A percentile compares a stretch with the other conserved stretches of the same genome.
Evolutionary conservation across 2,888 invertebrate species (phyloP).

Genomic region (Sarcophaga subvicina): DNA sequence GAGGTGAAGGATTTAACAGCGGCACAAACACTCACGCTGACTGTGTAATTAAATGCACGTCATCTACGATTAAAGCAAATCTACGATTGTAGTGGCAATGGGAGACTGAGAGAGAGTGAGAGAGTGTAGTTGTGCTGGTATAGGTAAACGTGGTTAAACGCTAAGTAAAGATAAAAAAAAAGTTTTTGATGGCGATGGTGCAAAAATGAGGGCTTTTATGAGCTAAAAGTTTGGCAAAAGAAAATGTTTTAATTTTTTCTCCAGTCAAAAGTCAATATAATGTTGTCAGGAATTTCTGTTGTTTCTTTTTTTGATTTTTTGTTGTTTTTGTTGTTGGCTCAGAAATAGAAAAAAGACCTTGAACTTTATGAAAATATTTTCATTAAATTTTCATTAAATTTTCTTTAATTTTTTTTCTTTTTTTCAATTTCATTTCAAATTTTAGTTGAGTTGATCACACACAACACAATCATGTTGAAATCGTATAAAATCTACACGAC

Average conservation of each 20-base stretch:
- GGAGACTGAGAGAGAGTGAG: neutral
- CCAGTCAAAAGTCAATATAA: neutral
- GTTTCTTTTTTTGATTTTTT: too few species aligned
- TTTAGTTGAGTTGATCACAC: constrained; percentile 62
- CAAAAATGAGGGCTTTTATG: neutral
- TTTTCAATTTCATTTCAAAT: constrained; percentile 33
- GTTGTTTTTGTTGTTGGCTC: neutral
- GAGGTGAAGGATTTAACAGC: constrained; percentile 57
- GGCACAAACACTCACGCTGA: constrained; percentile 33
- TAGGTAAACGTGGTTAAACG: neutral
- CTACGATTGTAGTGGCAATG: constrained; percentile 8
- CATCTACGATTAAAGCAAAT: constrained; percentile 59
- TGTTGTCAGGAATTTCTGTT: neutral
- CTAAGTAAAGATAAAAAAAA: neutral
- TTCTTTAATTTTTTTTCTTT: constrained; percentile 22
- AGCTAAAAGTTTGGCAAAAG: constrained; percentile 1
- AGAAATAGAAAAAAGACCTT: neutral
- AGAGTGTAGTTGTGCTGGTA: neutral
- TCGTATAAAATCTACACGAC: constrained; percentile 77
- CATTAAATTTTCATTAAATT: neutral
- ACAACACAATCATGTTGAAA: constrained; percentile 75
- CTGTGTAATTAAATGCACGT: constrained; percentile 63
- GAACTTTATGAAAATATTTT: neutral
- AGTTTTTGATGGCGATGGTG: neutral
- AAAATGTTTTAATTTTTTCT: neutral